phyloP scores from a whole-genome alignment of 2,888 invertebrate species.

The Drosophila subquinaria region DNA sequence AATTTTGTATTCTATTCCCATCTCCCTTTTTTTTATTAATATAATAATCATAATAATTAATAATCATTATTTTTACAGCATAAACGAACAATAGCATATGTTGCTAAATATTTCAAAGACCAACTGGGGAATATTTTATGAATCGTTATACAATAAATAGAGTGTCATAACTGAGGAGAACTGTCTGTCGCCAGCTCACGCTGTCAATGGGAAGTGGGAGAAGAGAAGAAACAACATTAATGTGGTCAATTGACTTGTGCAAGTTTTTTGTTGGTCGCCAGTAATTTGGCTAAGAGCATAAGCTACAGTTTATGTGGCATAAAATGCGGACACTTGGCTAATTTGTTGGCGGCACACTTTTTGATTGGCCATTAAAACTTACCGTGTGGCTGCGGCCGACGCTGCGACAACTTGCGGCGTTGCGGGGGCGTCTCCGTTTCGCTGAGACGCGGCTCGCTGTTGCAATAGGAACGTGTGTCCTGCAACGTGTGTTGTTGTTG shows the following conservation, averaged over 20 bases:
- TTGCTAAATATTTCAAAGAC: background rate
- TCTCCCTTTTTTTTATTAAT: too few relatives aligned
- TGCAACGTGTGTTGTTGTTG: constrained; percentile 84
- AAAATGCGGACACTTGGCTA: constrained; percentile 66
- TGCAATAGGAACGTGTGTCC: constrained; percentile 87
- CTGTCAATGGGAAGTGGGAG: constrained; percentile 6
- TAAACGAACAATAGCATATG: background rate
- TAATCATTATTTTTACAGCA: background rate
- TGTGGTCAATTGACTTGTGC: constrained; percentile 32
- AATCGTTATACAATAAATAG: constrained; percentile 6
- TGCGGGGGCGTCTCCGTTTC: constrained; percentile 88
- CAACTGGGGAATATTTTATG: constrained; percentile 7
- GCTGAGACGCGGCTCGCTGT: constrained; percentile 88
- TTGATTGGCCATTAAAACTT: constrained; percentile 68
- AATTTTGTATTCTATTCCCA: too few relatives aligned
- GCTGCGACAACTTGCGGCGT: constrained; percentile 85
- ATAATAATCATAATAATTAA: too few relatives aligned
- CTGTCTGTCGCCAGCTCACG: constrained; percentile 29
- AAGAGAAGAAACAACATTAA: constrained; percentile 37
- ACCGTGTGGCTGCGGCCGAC: constrained; percentile 85
- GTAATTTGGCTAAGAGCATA: constrained; percentile 70
- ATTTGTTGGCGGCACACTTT: constrained; percentile 58
- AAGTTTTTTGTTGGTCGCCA: constrained; percentile 29
- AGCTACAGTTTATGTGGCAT: constrained; percentile 57
- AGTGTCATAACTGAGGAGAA: constrained; percentile 1